A percentile compares a stretch with the other conserved stretches of the same genome.
Evolutionary conservation across 1,140 invertebrate species (phyloP).

Genomic region (Neuroterus valhalla): DNA sequence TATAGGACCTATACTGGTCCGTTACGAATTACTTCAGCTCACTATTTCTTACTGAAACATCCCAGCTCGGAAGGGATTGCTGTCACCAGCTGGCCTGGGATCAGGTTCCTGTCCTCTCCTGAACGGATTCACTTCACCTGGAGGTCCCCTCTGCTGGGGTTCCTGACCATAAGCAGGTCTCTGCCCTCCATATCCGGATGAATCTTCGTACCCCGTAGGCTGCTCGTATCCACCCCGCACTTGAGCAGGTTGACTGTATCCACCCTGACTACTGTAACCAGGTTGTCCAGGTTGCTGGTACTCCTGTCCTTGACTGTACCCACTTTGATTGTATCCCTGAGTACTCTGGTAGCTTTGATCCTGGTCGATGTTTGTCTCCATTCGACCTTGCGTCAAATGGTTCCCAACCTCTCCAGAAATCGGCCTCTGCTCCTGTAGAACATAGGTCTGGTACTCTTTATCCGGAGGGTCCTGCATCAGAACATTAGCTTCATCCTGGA

Average conservation of each 20-base stretch:
- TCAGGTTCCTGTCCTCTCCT: slow-evolving; percentile 68
- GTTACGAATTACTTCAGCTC: slow-evolving; percentile 27
- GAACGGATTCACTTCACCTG: slow-evolving; percentile 77
- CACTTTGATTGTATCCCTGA: slow-evolving; percentile 75
- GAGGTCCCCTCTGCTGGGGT: slow-evolving; percentile 45
- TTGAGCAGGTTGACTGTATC: slow-evolving; percentile 62
- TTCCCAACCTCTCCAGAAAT: slow-evolving; percentile 85
- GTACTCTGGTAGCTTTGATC: slow-evolving; percentile 69
- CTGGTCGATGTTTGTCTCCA: slow-evolving; percentile 83
- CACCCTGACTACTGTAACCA: slow-evolving; percentile 66
- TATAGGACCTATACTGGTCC: slow-evolving; percentile 44
- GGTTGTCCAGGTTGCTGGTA: slow-evolving; percentile 58
- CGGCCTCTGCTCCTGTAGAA: slow-evolving; percentile 89
- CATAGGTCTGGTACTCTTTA: slow-evolving; percentile 96
- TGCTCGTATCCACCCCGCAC: slow-evolving; percentile 51
- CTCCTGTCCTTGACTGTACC: slow-evolving; percentile 62
- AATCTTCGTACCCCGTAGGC: slow-evolving; percentile 49
- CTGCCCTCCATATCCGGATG: slow-evolving; percentile 54
- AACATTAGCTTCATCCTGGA: slow-evolving; percentile 94
- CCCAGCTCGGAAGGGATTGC: slow-evolving; percentile 77
- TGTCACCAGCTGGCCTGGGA: slow-evolving; percentile 70
- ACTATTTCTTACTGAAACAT: slow-evolving; percentile 64
- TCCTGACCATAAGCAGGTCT: slow-evolving; percentile 59
- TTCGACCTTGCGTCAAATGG: slow-evolving; percentile 78
- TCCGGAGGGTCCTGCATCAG: slow-evolving; percentile 92